Conservation (phyloP, 1,140 invertebrate species). For the Drosophila sechellia region DNA sequence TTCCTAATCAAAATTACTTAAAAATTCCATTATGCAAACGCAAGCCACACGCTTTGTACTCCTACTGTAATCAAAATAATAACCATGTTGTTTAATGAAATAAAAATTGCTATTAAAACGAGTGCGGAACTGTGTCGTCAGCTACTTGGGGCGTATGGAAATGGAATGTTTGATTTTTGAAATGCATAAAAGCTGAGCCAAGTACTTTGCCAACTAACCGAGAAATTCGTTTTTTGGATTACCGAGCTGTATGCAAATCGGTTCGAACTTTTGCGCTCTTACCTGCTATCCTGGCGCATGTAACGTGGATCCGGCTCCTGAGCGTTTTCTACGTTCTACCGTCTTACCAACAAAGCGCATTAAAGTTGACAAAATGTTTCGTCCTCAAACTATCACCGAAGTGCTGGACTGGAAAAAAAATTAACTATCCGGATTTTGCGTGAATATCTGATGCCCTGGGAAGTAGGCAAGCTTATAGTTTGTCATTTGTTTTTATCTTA, state of each 20-base stretch:
- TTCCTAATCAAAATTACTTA: conserved; percentile 59
- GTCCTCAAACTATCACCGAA: conserved; percentile 53
- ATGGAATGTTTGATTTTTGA: conserved; percentile 14
- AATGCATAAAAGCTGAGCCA: conserved; percentile 21
- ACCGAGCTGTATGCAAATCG: conserved; percentile 49
- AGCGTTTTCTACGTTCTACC: conserved; percentile 16
- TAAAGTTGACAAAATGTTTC: conserved; percentile 72
- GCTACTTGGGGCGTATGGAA: not conserved
- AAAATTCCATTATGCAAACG: conserved; percentile 65
- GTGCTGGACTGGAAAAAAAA: conserved; percentile 26
- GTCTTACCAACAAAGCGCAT: conserved; percentile 64
- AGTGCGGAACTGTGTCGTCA: not conserved
- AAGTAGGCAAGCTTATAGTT: conserved; percentile 1
- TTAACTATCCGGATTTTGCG: not conserved
- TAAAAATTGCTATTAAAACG: conserved; percentile 18
- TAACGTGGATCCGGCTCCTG: conserved; percentile 20
- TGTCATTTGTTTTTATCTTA: not conserved
- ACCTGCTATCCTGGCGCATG: conserved; percentile 29
- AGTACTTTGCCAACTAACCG: conserved; percentile 43
- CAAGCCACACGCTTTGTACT: conserved; percentile 20
- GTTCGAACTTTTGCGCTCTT: conserved; percentile 61
- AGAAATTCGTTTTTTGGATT: conserved; percentile 35
- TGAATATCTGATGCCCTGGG: conserved; percentile 18
- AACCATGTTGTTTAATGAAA: conserved; percentile 34
- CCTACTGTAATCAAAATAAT: conserved; percentile 49